Evolutionary conservation across 2,888 invertebrate species (phyloP).

Genomic region (Oscheius sp.): DNA sequence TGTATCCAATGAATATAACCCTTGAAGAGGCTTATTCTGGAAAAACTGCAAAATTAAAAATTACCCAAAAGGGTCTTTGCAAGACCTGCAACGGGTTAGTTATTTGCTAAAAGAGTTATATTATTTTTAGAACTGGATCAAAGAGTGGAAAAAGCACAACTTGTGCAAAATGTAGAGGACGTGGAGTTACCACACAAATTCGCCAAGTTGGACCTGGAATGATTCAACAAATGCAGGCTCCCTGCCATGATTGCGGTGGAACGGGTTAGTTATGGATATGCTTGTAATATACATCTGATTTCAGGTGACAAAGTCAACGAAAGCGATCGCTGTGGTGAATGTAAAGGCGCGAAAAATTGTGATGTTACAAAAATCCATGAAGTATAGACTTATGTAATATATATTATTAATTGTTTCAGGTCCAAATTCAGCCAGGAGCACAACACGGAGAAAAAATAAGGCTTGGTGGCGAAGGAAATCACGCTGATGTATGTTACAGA

Average conservation of each 20-base stretch:
- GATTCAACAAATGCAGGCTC: slow-evolving; percentile 74
- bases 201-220: slow-evolving; percentile 77
- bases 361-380: slow-evolving; percentile 18
- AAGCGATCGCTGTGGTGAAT: slow-evolving; percentile 15
- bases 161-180: slow-evolving; percentile 82
- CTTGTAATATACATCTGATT: background rate
- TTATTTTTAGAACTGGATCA: slow-evolving; percentile 63
- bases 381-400: background rate
- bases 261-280: slow-evolving; percentile 74
- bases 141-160: slow-evolving; percentile 67
- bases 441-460: slow-evolving; percentile 84
- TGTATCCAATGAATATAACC: slow-evolving; percentile 82
- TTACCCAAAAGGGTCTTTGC: slow-evolving; percentile 85
- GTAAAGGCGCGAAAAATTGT: slow-evolving; percentile 11
- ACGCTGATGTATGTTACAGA: slow-evolving; percentile 73
- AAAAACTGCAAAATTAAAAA: slow-evolving; percentile 83
- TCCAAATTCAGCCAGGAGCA: slow-evolving; percentile 87
- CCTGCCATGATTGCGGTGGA: slow-evolving; percentile 74
- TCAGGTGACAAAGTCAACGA: slow-evolving; percentile 17
- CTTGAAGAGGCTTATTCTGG: slow-evolving; percentile 91
- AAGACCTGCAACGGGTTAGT: slow-evolving; percentile 79
- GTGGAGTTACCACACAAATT: slow-evolving; percentile 73
- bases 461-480: slow-evolving; percentile 89
- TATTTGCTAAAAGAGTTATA: background rate
- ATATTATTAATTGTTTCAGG: slow-evolving; percentile 12